These are phyloP conservation scores for Martes martes DNA, from an alignment of 2,113 vertebrate species.

Conservation along the genomic window DNA sequence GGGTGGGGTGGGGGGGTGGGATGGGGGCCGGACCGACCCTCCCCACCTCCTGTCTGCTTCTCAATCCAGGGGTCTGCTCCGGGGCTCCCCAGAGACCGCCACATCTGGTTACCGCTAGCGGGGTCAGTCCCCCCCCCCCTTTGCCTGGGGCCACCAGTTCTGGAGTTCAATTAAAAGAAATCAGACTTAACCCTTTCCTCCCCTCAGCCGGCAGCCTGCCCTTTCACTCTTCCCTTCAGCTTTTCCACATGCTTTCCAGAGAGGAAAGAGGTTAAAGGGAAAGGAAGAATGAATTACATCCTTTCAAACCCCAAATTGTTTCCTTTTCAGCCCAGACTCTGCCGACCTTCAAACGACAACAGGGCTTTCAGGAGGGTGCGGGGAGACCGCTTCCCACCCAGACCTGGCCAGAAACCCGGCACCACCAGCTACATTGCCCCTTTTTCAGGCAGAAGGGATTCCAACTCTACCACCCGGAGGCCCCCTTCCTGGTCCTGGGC, in stretches of 20 bases:
- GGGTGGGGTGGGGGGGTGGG: conserved; percentile 71
- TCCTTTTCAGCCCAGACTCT: conserved; percentile 80
- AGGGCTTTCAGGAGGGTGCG: conserved; percentile 58
- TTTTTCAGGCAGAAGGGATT: not conserved
- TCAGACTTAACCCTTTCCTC: conserved; percentile 94
- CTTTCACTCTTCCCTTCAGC: conserved; percentile 14
- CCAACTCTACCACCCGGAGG: not conserved
- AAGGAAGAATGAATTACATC: conserved; percentile 81
- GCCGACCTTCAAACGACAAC: conserved; percentile 71
- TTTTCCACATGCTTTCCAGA: conserved; percentile 74
- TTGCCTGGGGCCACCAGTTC: conserved; percentile 95
- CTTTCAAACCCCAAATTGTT: conserved; percentile 81
- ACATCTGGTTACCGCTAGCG: conserved; percentile 99
- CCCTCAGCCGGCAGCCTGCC: conserved; percentile 43
- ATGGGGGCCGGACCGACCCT: conserved; percentile 48
- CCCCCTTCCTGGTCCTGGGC: conserved; percentile 6
- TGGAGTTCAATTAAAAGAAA: conserved; percentile 96
- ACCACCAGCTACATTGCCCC: not conserved
- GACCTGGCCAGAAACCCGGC: conserved; percentile 52
- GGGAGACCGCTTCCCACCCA: conserved; percentile 33
- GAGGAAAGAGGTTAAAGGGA: conserved; percentile 80
- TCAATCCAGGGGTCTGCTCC: conserved; percentile 83
- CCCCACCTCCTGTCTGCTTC: conserved; percentile 79
- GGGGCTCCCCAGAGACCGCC: conserved; percentile 90
- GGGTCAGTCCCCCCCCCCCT: conserved; percentile 93